Evolutionary conservation across 2,888 invertebrate species (phyloP), one percentile per base, ranked within the genome.

Genomic region (Cerceris rybyensis): DNA sequence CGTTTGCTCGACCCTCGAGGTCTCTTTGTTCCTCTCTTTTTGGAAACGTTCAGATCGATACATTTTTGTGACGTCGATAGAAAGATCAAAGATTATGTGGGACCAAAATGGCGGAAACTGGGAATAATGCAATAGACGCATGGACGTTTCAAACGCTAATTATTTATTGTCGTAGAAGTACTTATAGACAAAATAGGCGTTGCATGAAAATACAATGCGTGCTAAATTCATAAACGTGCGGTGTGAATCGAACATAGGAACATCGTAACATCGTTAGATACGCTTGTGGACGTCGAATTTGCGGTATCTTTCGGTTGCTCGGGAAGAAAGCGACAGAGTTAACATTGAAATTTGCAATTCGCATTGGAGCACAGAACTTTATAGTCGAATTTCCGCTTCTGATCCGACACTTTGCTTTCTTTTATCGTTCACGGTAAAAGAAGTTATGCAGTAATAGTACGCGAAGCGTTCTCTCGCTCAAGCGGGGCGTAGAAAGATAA

Each of bases 151-250:
- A 57, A 75, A 75, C 63, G 75, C 72, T 65, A 78, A 68, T 63
- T 63, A 70, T 84, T 84, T 84, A 84, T 84, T 84, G 46, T 42
- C 50, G 64, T 75, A 68, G 11, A 81, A 83, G 70, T 75, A n/a
- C n/a, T n/a, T n/a, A 57, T 84, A 82, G 74, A 84, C 46, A 78
- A 82, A 82, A 73, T 80, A 75, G 61, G 72, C 70, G 28, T 75
- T 70, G 58, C 49, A 42, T 55, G 69, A 73, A 16, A 72, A 76
- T 50, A 74, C 52, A 73, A 58, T 70, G 75, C 70, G 60, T 74
- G 75, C 57, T 78, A 82, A 42, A 77, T n/a, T 57, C 58, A n/a
- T 57, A 49, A 65, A 72, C 64, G 50, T 79, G 58, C 70, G 14
- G 66, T 67, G 66, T 43, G 61, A 76, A 68, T 75, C 42, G 17